phyloP scores from a whole-genome alignment of 2,797 vertebrate species.

The Dryobates pubescens region DNA sequence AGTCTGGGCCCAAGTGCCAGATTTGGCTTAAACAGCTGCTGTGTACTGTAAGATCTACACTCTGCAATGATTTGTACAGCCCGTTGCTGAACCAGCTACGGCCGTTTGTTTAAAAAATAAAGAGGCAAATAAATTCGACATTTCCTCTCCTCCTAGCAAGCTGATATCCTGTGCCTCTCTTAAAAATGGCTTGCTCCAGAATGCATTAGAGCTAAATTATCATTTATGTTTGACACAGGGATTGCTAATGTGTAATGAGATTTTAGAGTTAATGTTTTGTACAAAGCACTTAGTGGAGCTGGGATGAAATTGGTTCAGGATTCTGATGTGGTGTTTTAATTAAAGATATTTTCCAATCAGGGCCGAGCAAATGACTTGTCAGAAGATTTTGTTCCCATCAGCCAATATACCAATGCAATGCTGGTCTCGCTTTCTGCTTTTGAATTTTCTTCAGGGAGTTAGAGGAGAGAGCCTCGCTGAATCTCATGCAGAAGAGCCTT shows the following conservation, averaged over 20 bases:
- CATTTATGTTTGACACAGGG: slow-evolving; percentile 77
- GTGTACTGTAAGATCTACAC: background rate
- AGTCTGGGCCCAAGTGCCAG: background rate
- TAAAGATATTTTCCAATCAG: slow-evolving; percentile 80
- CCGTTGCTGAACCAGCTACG: background rate
- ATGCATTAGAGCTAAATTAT: slow-evolving; percentile 73
- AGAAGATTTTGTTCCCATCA: slow-evolving; percentile 58
- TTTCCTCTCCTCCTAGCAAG: background rate
- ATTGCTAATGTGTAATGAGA: slow-evolving; percentile 76
- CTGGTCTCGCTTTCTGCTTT: slow-evolving; percentile 13
- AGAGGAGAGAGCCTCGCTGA: background rate
- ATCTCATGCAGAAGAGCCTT: background rate
- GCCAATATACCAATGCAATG: slow-evolving; percentile 8
- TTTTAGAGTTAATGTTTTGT: slow-evolving; percentile 81
- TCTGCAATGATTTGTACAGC: background rate
- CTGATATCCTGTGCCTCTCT: slow-evolving; percentile 18
- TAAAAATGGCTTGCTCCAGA: slow-evolving; percentile 59
- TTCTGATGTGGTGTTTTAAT: slow-evolving; percentile 79
- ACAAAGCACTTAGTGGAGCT: slow-evolving; percentile 73
- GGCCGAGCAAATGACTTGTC: slow-evolving; percentile 59
- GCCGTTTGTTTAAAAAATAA: slow-evolving; percentile 56
- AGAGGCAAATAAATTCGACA: slow-evolving; percentile 46
- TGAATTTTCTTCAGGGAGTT: background rate
- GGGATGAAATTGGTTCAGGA: slow-evolving; percentile 73
- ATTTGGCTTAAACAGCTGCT: background rate